These are phyloP conservation scores for Plutomurus gul DNA, from an alignment of 1,140 invertebrate genomes.

Conservation along the genomic window DNA sequence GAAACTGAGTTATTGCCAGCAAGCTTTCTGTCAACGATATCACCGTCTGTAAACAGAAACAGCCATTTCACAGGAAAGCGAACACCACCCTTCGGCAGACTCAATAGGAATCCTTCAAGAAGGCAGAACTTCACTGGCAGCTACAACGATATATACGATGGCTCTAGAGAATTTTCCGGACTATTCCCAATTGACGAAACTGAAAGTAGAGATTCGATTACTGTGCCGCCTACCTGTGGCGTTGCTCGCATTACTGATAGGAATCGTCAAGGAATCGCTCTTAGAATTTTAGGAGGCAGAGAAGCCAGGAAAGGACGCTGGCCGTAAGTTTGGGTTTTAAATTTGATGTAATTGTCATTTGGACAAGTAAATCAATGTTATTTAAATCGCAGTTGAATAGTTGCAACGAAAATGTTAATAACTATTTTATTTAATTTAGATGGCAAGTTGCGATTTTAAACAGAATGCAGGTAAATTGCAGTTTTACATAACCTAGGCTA, in stretches of 20 bases:
- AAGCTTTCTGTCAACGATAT: too few relatives aligned
- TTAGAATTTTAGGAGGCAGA: slow-evolving; percentile 83
- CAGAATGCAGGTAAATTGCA: slow-evolving; percentile 68
- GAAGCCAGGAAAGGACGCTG: slow-evolving; percentile 77
- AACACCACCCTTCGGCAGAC: not conserved
- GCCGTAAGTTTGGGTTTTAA: too few relatives aligned
- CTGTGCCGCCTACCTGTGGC: slow-evolving; percentile 42
- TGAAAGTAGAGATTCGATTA: not conserved
- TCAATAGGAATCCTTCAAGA: not conserved
- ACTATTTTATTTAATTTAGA: too few relatives aligned
- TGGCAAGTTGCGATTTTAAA: slow-evolving; percentile 92
- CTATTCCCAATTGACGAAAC: not conserved
- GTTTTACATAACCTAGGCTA: not conserved
- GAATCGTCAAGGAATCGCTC: slow-evolving; percentile 43
- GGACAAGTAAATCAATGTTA: too few relatives aligned
- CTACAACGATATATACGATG: slow-evolving; percentile 11
- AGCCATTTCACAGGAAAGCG: not conserved
- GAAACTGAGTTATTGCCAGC: too few relatives aligned
- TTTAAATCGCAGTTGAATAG: slow-evolving; percentile 78
- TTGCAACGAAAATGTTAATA: slow-evolving; percentile 71
- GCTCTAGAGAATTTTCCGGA: slow-evolving; percentile 9
- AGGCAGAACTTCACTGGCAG: not conserved
- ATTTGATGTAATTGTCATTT: too few relatives aligned
- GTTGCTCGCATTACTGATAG: slow-evolving; percentile 41
- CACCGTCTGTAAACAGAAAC: not conserved